phyloP scores from a whole-genome alignment of 2,797 vertebrate species.

The Ctenochaetus hawaiiensis region DNA sequence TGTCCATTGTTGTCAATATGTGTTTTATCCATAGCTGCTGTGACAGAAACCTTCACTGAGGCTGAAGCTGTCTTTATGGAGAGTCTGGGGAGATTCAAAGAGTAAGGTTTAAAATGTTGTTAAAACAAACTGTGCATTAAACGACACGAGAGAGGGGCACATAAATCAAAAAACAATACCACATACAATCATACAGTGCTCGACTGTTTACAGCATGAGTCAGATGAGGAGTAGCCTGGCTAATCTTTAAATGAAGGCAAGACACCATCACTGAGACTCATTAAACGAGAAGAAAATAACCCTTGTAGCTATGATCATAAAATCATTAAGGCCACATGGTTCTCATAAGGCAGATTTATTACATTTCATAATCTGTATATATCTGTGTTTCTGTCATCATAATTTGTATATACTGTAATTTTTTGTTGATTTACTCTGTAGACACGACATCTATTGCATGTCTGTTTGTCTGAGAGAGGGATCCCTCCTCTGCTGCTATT shows the following conservation, averaged over 20 bases:
- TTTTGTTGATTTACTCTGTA: not conserved
- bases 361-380: not conserved
- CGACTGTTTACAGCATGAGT: not conserved
- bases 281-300: not conserved
- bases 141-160: not conserved
- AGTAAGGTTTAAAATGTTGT: not conserved
- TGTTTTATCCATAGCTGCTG: not conserved
- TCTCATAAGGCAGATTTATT: not conserved
- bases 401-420: not conserved
- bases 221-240: not conserved
- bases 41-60: not conserved
- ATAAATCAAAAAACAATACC: not conserved
- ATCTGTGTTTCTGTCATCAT: not conserved
- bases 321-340: not conserved
- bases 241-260: not conserved
- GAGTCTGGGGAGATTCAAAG: not conserved
- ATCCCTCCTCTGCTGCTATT: too few relatives aligned
- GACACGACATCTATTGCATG: not conserved
- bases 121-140: not conserved
- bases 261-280: not conserved
- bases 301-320: not conserved
- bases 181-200: not conserved
- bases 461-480: not conserved
- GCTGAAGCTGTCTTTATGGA: not conserved
- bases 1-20: not conserved